phyloP scores from a whole-genome alignment of 2,113 vertebrate genomes.

The Rostratula benghalensis region DNA sequence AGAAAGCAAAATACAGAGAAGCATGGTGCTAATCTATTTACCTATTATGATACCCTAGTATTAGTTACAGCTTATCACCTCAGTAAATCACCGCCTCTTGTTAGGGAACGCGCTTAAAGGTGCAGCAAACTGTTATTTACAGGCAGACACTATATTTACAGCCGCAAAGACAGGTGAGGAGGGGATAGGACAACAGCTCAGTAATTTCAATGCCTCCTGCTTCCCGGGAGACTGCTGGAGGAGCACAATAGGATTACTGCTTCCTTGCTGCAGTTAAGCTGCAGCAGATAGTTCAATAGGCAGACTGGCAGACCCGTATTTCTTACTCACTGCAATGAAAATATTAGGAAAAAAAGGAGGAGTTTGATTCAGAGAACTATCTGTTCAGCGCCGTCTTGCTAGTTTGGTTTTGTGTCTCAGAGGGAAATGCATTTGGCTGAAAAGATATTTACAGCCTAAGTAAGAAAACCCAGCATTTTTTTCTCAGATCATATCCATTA shows the following conservation, averaged over 20 bases:
- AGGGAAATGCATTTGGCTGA: not conserved
- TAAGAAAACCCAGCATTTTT: not conserved
- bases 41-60: constrained; percentile 89
- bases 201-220: constrained; percentile 69
- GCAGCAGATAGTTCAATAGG: constrained; percentile 71
- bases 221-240: constrained; percentile 71
- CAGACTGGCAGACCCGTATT: constrained; percentile 59
- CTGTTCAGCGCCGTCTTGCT: not conserved
- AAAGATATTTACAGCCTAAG: not conserved
- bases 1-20: constrained; percentile 69
- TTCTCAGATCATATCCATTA: not conserved
- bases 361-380: constrained; percentile 10
- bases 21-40: constrained; percentile 69
- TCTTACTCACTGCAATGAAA: constrained; percentile 58
- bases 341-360: constrained; percentile 42
- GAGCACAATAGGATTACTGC: constrained; percentile 78
- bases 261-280: constrained; percentile 71
- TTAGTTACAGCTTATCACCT: constrained; percentile 90
- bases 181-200: constrained; percentile 64
- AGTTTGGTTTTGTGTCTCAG: constrained; percentile 1
- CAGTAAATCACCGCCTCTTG: constrained; percentile 88
- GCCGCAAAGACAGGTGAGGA: constrained; percentile 77
- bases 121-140: constrained; percentile 85
- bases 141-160: constrained; percentile 77
- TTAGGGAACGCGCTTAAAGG: constrained; percentile 73